Evolutionary conservation across 2,797 vertebrate species (phyloP).

Genomic region (Nannoperca obscura): DNA sequence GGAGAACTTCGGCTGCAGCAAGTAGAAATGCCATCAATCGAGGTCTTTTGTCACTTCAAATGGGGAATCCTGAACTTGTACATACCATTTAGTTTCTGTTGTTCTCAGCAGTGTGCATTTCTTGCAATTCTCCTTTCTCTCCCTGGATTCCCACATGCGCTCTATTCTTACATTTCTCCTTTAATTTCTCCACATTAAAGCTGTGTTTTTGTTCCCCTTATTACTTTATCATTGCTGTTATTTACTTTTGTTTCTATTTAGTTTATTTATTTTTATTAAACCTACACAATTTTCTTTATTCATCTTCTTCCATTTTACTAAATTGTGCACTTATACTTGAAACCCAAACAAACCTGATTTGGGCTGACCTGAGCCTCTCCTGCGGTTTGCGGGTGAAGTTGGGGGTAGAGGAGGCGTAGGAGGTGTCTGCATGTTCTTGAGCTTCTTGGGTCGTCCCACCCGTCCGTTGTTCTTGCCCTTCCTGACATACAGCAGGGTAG

Average conservation of each 20-base stretch:
- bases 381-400: conserved; percentile 64
- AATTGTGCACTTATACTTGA: not conserved
- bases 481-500: conserved; percentile 79
- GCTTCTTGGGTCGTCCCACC: conserved; percentile 82
- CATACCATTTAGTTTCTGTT: not conserved
- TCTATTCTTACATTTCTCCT: not conserved
- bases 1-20: not conserved
- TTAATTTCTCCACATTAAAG: not conserved
- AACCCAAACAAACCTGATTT: conserved; percentile 60
- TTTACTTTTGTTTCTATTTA: not conserved
- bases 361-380: conserved; percentile 81
- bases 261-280: not conserved
- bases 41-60: not conserved
- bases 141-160: not conserved
- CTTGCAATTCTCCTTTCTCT: not conserved
- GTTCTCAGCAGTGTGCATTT: not conserved
- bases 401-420: conserved; percentile 25
- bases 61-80: not conserved
- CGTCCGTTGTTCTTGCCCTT: conserved; percentile 81
- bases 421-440: conserved; percentile 65
- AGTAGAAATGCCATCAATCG: not conserved
- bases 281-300: not conserved
- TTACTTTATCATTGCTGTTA: not conserved
- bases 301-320: not conserved
- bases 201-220: not conserved